phyloP scores from a whole-genome alignment of 2,888 invertebrate genomes.

The Dermolepida albohirtum region DNA sequence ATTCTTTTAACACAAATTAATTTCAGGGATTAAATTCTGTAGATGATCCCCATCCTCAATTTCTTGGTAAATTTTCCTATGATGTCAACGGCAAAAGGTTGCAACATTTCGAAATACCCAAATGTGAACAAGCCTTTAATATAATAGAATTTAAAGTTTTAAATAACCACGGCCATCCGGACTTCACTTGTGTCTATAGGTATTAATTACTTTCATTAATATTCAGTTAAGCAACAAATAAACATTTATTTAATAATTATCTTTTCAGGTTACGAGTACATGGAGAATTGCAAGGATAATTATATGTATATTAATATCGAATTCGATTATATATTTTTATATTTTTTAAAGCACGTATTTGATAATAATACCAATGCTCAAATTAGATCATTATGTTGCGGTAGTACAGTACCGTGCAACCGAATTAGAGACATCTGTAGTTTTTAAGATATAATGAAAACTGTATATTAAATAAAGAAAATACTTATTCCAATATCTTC shows the following conservation, averaged over 20 bases:
- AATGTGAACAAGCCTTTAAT: conserved; percentile 63
- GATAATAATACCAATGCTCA: too few species aligned
- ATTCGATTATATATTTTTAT: not conserved
- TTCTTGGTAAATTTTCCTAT: conserved; percentile 73
- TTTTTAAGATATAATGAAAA: too few species aligned
- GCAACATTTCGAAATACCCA: conserved; percentile 70
- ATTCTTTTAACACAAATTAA: conserved; percentile 1
- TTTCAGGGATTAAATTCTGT: conserved; percentile 48
- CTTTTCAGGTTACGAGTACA: conserved; percentile 84
- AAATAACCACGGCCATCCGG: conserved; percentile 77
- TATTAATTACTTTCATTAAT: conserved; percentile 43
- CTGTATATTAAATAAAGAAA: too few species aligned
- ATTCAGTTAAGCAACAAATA: too few species aligned
- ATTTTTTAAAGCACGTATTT: not conserved
- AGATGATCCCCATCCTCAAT: conserved; percentile 60
- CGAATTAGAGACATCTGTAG: too few species aligned
- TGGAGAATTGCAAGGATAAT: conserved; percentile 67
- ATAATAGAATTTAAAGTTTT: conserved; percentile 76
- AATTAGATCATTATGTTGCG: too few species aligned
- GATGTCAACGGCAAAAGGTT: conserved; percentile 68
- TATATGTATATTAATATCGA: not conserved
- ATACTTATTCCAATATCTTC: too few species aligned
- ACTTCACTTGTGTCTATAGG: conserved; percentile 82
- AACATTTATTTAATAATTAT: conserved; percentile 18
- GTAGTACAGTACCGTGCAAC: too few species aligned